Percentiles rank a stretch among this genome's conserved stretches.
phyloP scores from a whole-genome alignment of 2,888 invertebrate genomes.

The Sinohyriopsis cumingii region DNA sequence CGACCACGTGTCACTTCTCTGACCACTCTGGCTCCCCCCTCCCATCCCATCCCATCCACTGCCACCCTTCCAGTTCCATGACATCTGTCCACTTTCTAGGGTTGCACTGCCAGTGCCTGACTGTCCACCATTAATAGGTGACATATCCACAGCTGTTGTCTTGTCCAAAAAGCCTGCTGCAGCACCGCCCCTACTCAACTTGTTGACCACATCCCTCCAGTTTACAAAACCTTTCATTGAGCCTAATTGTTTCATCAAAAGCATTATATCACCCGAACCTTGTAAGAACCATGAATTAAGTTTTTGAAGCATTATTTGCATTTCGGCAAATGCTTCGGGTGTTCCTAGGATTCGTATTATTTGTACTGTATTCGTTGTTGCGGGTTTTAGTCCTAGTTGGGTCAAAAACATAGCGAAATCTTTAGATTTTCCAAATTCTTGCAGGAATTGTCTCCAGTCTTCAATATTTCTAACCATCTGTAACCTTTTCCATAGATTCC shows the following conservation, averaged over 20 bases:
- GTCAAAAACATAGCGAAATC: slow-evolving; percentile 44
- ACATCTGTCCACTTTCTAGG: too few relatives aligned
- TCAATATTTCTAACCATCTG: slow-evolving; percentile 19
- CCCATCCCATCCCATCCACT: too few relatives aligned
- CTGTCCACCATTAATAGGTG: too few relatives aligned
- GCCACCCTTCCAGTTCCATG: too few relatives aligned
- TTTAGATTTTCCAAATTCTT: slow-evolving; percentile 40
- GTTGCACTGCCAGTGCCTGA: too few relatives aligned
- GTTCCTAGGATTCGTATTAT: slow-evolving; percentile 42
- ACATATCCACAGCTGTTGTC: too few relatives aligned
- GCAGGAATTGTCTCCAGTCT: slow-evolving; percentile 31
- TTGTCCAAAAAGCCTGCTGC: too few relatives aligned
- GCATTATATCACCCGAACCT: slow-evolving; percentile 17
- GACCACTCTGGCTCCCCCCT: too few relatives aligned
- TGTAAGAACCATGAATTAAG: slow-evolving; percentile 20
- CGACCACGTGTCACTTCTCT: too few relatives aligned
- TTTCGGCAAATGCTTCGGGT: slow-evolving; percentile 35
- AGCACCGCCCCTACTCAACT: not conserved
- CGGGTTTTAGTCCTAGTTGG: slow-evolving; percentile 43
- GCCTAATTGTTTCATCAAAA: slow-evolving; percentile 31
- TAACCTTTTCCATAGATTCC: slow-evolving; percentile 32
- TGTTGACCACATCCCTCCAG: slow-evolving; percentile 32
- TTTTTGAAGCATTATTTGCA: slow-evolving; percentile 28
- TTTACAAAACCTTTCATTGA: slow-evolving; percentile 29
- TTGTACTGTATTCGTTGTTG: slow-evolving; percentile 40